Base-by-base conservation (phyloP, 2,888 invertebrate genomes). In the Cerceris ruficornis region DNA sequence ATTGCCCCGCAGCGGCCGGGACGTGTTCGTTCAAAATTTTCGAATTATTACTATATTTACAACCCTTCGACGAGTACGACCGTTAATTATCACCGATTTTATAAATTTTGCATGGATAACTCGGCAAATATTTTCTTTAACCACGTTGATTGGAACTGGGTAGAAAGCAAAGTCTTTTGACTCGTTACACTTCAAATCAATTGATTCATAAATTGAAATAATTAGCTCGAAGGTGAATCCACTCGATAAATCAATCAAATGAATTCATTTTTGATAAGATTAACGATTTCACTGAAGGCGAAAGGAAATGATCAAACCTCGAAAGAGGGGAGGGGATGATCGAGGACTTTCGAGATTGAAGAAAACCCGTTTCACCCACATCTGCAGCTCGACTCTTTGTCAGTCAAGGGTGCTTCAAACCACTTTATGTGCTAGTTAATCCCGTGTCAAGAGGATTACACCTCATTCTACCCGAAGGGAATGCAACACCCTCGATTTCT, bases 381-480 rank as follows among this genome's bases (percentile, higher is more conserved):
- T 69, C 74, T 77, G 69, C 57, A 59, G 72, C 11, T 58, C 70
- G 62, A 50, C 69, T 74, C 82, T 85, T 85, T 84, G 78, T 84
- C 79, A 83, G 77, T 80, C 67, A 70, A 84, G 84, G 76, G 71
- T 74, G 59, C 75, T 77, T 73, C 66, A 65, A 74, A 46, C 58
- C 73, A 74, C 83, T 84, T 75, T 70, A 69, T 58, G 70, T 61
- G 69, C 64, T 58, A 69, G 81, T 61, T 75, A 81, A 86, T 86
- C 80, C 73, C 73, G 65, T 77, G 83, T 78, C 82, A 78, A 78
- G 76, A 69, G 76, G 76, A 81, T 82, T 82, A 77, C 82, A 86
- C 75, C 81, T 74, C 86, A 81, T 82, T 78, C 77, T 66, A 28
- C 46, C 55, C 43, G 46, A 59, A 65, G 11, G 65, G 75, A 55